phyloP scores from a whole-genome alignment of 2,888 invertebrate species.

The Lucinisca nassula region DNA sequence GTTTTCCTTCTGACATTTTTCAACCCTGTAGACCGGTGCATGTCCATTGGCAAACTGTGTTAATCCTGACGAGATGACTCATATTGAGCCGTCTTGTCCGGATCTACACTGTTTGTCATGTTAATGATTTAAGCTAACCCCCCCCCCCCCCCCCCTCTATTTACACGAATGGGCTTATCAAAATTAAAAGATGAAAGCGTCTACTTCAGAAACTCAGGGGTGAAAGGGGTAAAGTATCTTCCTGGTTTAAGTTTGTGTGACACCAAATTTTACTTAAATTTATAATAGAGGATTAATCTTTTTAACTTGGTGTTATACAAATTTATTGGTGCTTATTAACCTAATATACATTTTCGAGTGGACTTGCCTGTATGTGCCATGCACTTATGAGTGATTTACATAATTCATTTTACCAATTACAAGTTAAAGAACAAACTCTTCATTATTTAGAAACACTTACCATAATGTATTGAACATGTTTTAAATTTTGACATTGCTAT shows the following conservation, averaged over 20 bases:
- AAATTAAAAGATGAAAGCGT: too few species aligned
- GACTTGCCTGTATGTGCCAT: not conserved
- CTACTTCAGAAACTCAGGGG: too few species aligned
- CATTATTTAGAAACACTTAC: not conserved
- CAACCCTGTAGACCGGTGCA: too few species aligned
- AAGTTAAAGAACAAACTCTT: not conserved
- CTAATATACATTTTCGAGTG: not conserved
- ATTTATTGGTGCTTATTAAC: not conserved
- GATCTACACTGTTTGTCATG: too few species aligned
- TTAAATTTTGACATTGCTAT: not conserved
- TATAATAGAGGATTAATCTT: not conserved
- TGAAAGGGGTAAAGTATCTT: too few species aligned
- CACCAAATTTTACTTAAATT: not conserved
- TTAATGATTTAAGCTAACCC: too few species aligned
- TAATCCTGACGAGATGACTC: too few species aligned
- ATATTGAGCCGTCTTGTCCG: too few species aligned
- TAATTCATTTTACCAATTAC: not conserved
- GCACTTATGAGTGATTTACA: not conserved
- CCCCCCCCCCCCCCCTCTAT: too few species aligned
- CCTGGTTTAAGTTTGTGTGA: not conserved
- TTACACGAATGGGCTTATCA: too few species aligned
- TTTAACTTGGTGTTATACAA: not conserved
- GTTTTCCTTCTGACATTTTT: too few species aligned
- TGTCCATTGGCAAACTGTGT: too few species aligned
- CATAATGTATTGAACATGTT: not conserved